Base-by-base conservation (phyloP, 2,113 vertebrate genomes). In the Aphelocoma coerulescens region DNA sequence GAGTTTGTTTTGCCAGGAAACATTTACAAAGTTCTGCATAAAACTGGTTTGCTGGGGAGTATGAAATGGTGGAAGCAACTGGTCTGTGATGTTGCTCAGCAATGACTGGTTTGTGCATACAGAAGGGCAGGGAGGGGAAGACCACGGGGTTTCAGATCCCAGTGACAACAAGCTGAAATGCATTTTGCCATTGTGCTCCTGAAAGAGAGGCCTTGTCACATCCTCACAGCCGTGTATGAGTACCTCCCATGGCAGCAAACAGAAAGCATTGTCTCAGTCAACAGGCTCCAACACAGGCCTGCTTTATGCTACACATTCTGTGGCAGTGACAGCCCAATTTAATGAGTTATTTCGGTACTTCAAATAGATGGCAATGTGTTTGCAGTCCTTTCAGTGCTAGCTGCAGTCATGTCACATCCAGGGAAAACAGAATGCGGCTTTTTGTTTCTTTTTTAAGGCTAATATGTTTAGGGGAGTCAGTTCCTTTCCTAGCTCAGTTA, bases 181-280 rank as follows among this genome's bases (percentile, higher is more conserved):
- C 81, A 65, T 95, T 93, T 93, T 91, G 75, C 85, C 78, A 79
- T 59, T 93, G 95, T 92, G 65, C 43, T 86, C 46, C 78, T 93
- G 82, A 95, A 90, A 95, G 75, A 88, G 54, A 35, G 85, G 83
- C 85, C 90, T 44, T 93, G 93, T 96, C 85, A 80, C 24, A 54
- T 27, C 72, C 79, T 69, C 55, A 2, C n/a, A 79, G 67, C 58
- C 78, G 6, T 3, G 11, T 35, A 52, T 1, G 15, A 88, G 82
- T 30, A 76, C 82, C 91, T 96, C 89, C 94, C 6, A 24, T 33
- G 75, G 95, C 90, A 88, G 88, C 91, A 91, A 91, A 91, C 80
- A 95, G 86, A 87, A 66, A 79, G 89, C 89, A 51, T 58, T 91
- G 89, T 91, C 89, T 66, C 62, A 58, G 78, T 30, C 88, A 86